Conservation (phyloP, 2,113 vertebrate genomes). For the Pedetes capensis region DNA sequence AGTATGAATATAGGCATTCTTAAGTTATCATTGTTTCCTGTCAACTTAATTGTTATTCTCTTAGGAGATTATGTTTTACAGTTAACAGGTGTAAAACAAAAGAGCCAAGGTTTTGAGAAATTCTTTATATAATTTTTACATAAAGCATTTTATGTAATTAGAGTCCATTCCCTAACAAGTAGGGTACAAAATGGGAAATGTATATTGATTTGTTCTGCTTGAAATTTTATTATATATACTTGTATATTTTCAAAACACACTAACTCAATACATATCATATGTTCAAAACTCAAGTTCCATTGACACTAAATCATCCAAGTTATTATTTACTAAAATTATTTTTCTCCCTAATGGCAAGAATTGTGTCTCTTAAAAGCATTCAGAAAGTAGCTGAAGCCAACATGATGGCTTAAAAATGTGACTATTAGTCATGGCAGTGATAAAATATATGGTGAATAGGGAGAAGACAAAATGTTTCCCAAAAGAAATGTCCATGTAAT, state of each 20-base stretch:
- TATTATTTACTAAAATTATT: slow-evolving; percentile 43
- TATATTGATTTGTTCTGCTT: slow-evolving; percentile 29
- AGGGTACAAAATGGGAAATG: slow-evolving; percentile 21
- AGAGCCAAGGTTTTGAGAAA: neutral
- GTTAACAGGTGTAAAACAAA: neutral
- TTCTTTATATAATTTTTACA: slow-evolving; percentile 27
- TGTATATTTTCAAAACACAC: slow-evolving; percentile 18
- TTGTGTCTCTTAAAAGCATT: neutral
- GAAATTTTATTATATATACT: neutral
- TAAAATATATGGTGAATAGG: neutral
- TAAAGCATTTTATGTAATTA: slow-evolving; percentile 30
- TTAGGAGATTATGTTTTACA: neutral
- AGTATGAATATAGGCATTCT: neutral
- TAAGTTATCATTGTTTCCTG: slow-evolving; percentile 27
- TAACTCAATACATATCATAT: neutral
- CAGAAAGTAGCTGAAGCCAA: neutral
- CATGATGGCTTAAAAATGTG: slow-evolving; percentile 8
- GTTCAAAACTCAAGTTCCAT: neutral
- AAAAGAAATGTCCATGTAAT: neutral
- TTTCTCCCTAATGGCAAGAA: neutral
- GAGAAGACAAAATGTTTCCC: slow-evolving; percentile 26
- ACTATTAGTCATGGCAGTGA: slow-evolving; percentile 12
- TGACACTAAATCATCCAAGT: slow-evolving; percentile 5
- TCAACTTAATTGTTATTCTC: neutral
- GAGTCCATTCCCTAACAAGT: neutral